Evolutionary conservation across 2,797 vertebrate genomes (phyloP).

Genomic region (Acipenser oxyrinchus): DNA sequence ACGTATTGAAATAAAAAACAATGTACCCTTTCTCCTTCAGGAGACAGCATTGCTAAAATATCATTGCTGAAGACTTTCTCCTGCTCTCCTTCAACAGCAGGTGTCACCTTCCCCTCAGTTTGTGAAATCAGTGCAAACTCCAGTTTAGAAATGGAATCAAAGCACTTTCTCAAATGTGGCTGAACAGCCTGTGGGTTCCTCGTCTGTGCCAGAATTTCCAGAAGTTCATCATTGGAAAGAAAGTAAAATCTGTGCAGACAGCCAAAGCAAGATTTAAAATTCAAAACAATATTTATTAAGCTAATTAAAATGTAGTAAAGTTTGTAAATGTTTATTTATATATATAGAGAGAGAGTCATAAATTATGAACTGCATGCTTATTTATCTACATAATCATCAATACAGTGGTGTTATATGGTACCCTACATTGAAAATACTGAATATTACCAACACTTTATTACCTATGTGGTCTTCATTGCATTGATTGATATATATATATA

Average conservation of each 20-base stretch:
- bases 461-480: too few relatives aligned
- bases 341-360: too few relatives aligned
- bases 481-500: too few relatives aligned
- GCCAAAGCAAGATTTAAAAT: too few relatives aligned
- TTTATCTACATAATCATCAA: too few relatives aligned
- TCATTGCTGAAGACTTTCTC: slow-evolving; percentile 65
- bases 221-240: slow-evolving; percentile 76
- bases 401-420: too few relatives aligned
- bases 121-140: slow-evolving; percentile 60
- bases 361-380: too few relatives aligned
- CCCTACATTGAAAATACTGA: too few relatives aligned
- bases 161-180: slow-evolving; percentile 78
- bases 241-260: slow-evolving; percentile 69
- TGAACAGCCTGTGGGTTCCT: slow-evolving; percentile 76
- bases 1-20: background rate
- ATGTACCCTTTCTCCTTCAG: slow-evolving; percentile 72
- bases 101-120: slow-evolving; percentile 20
- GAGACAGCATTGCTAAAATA: slow-evolving; percentile 75
- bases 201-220: slow-evolving; percentile 77
- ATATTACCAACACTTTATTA: too few relatives aligned
- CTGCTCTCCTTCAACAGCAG: slow-evolving; percentile 34
- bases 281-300: too few relatives aligned
- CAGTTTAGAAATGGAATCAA: slow-evolving; percentile 65
- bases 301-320: too few relatives aligned
- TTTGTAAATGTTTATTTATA: too few relatives aligned